Base-by-base conservation (phyloP, 2,113 vertebrate species). In the Brienomyrus longianalis region DNA sequence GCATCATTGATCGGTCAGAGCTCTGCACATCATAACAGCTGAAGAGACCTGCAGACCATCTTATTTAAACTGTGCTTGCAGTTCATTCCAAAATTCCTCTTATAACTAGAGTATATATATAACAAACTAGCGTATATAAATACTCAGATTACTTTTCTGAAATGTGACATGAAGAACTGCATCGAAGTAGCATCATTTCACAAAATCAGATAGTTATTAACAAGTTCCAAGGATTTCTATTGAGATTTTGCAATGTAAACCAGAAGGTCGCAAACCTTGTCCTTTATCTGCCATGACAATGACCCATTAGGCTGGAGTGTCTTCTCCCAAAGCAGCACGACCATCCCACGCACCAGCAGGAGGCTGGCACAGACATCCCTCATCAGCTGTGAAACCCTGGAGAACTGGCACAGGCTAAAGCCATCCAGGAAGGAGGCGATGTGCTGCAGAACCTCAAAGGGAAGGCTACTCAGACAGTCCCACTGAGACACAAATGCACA, bases 331-430 rank as follows among this genome's bases (percentile, higher is more conserved):
- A 99, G 96, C 90, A 99, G 93, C 90, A 99, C 97, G 35, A 99
- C 98, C 98, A 99, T 99, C 92, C 98, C 98, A 35, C 98, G 97
- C 92, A 97, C 97, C 93, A 98, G 97, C 86, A 99, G 97, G 92
- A 99, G 96, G 91, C 97, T 99, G 91, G 96, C 97, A 89, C 98
- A 99, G 51, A 99, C 97, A 17, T 99, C 97, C 93, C 98, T 97
- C 98, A 99, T 99, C 91, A 97, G 96, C 91, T 93, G 96, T 47
- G 98, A 99, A 90, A 97, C 98, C 94, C 97, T 94, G 35, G 98
- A 98, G 87, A 99, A 96, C 90, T 99, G 98, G 92, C 98, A 99
- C 92, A 99, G 95, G 94, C 98, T 99, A 93, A 99, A 99, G 89
- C 98, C 97, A 91, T 99, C 98, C 66, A 99, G 95, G 94, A 99